phyloP scores from a whole-genome alignment of 2,888 invertebrate genomes.

The Seira sanloemensis region DNA sequence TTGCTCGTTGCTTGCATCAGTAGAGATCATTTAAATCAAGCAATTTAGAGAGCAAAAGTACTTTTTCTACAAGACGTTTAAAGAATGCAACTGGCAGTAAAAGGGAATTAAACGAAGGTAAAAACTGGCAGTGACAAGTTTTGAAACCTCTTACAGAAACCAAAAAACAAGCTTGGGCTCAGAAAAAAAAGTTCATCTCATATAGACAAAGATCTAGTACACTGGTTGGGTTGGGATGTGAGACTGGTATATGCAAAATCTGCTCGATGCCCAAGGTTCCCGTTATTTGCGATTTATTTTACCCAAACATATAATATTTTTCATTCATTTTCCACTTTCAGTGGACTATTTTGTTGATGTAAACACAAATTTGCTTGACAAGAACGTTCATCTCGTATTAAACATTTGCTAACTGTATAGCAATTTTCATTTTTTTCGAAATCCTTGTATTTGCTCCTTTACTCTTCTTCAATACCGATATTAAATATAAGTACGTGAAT shows the following conservation, averaged over 20 bases:
- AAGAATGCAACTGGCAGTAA: not conserved
- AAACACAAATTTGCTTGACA: not conserved
- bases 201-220: conserved; percentile 46
- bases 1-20: not conserved
- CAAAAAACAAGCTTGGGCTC: conserved; percentile 22
- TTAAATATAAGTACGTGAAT: too few relatives aligned
- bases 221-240: conserved; percentile 35
- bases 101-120: conserved; percentile 15
- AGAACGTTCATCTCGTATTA: not conserved
- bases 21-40: not conserved
- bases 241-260: conserved; percentile 28
- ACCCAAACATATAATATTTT: conserved; percentile 30
- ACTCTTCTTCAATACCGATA: too few relatives aligned
- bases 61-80: conserved; percentile 10
- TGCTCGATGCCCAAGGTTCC: not conserved
- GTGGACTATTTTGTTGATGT: conserved; percentile 34
- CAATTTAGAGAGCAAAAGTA: conserved; percentile 49
- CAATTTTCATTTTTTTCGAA: not conserved
- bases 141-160: conserved; percentile 36
- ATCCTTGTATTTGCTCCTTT: too few relatives aligned
- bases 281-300: not conserved
- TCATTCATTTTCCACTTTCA: conserved; percentile 57
- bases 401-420: not conserved
- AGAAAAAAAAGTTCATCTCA: conserved; percentile 15
- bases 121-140: conserved; percentile 47